Evolutionary conservation across 2,113 vertebrate species (phyloP), one percentile per base, ranked within the genome.

Genomic region (Equus quagga): DNA sequence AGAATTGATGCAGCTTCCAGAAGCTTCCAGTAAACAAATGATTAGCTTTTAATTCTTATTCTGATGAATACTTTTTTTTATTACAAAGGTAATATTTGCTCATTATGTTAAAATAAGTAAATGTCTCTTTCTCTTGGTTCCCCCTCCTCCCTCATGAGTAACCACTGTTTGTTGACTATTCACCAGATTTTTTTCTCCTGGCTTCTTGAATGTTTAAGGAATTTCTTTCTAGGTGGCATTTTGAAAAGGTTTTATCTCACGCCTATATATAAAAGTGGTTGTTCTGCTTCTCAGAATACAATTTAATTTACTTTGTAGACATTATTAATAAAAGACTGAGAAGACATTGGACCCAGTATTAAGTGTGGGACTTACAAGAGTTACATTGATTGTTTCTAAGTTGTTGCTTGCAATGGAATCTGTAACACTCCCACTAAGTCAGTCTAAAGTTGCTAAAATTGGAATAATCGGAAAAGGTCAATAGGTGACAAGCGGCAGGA

Each of bases 1-100:
- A 95, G 67, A 90, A 75, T 15, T 67, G 56, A 92, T n/a, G 67
- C 0, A 89, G 58, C 72, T 76, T 94, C 51, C 31, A 92, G 54
- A 84, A 85, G 56, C 36, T 69, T 28, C 69, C 41, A n/a, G 36
- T 31, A 23, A 28, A 41, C 70, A 93, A 36, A 54, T 56, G 46
- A 26, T 67, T 79, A 62, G 33, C n/a, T 93, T 81, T 91, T 80
- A 70, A 28, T 70, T 93, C 85, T 87, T 83, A 54, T 26, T 60
- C 65, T 41, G 70, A 41, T 33, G 70, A 73, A 49, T 81, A 46
- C 26, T 28, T 78, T 91, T 88, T 80, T 54, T 65, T n/a, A 83
- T 88, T 93, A 46, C 15, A 83, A 65, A 91, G 41, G 9, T 54
- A 72, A n/a, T 72, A 41, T 70, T 94, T 91, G 15, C 15, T 83